Percentiles rank a stretch among this genome's conserved stretches.
Evolutionary conservation across 1,140 invertebrate species (phyloP).

Genomic region (Drosophila novamexicana): DNA sequence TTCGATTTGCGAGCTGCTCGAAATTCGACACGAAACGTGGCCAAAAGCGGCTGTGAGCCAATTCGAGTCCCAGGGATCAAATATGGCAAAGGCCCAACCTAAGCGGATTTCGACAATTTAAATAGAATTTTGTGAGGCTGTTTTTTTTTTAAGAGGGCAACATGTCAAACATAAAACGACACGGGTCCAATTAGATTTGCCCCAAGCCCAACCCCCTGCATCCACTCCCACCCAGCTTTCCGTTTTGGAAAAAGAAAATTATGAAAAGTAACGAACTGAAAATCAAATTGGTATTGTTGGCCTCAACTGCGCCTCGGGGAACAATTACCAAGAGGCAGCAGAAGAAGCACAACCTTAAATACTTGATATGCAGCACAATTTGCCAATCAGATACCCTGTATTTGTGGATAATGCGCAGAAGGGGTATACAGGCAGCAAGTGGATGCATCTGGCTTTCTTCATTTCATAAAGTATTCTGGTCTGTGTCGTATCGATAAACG

Average conservation of each 20-base stretch:
- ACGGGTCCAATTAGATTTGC: constrained; percentile 54
- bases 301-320: constrained; percentile 5
- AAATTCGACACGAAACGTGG: constrained; percentile 49
- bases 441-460: too few relatives aligned
- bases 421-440: too few relatives aligned
- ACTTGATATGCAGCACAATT: constrained; percentile 26
- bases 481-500: too few relatives aligned
- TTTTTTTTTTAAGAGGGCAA: constrained; percentile 55
- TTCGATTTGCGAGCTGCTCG: constrained; percentile 57
- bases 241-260: constrained; percentile 51
- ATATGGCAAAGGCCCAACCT: constrained; percentile 51
- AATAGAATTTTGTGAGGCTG: constrained; percentile 57
- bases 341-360: constrained; percentile 11
- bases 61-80: constrained; percentile 22
- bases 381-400: constrained; percentile 12
- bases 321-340: not conserved
- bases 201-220: too few relatives aligned
- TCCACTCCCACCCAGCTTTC: too few relatives aligned
- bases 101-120: constrained; percentile 78
- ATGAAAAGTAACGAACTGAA: constrained; percentile 75
- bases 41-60: constrained; percentile 22
- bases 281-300: constrained; percentile 53
- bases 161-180: constrained; percentile 66
- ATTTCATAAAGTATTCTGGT: too few relatives aligned
- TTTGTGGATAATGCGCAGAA: too few relatives aligned